Base-by-base conservation (phyloP, 1,140 invertebrate genomes). In the Drosophila mauritiana region DNA sequence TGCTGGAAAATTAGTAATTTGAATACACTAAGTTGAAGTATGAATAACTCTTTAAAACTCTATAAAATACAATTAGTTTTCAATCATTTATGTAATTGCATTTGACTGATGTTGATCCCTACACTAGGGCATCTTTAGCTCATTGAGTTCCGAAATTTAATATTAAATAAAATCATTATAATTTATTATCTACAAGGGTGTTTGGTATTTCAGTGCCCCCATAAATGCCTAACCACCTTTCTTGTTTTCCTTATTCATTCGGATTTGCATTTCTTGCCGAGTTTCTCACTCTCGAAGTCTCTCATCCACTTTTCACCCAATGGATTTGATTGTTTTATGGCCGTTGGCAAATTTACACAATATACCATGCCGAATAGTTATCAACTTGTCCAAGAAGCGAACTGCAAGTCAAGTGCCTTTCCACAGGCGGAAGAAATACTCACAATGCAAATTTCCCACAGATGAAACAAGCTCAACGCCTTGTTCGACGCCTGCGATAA, bases 331-430 rank as follows among this genome's bases (percentile, higher is more conserved):
- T 86, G 79, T 54, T 86, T 86, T 69, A 46, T 69, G 48, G 83
- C 83, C 79, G 46, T 67, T 62, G 84, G 83, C 79, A 57, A 68
- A 59, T 86, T 86, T 86, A 73, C 83, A 86, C 83, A 86, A 86
- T 80, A 86, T 80, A 55, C 65, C 54, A 43, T 27, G 25, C 43
- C 48, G 64, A 69, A 86, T 65, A 68, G 73, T 81, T 85, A 81
- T 81, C 83, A 85, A 81, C 64, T 73, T 82, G 67, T 70, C 64
- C 46, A n/a, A 53, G 74, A 62, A 85, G 73, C 62, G 52, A 56
- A 49, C 59, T 42, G 22, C 45, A 49, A 59, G 63, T 79, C 83
- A 86, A 86, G 82, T 88, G 82, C 57, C 73, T 75, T 43, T 69
- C 3, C 67, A 39, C 67, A 58, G 53, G 25, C 63, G 63, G 63